Evolutionary conservation across 2,797 vertebrate species (phyloP), one percentile per base, ranked within the genome.

Genomic region (Eulemur mongoz): DNA sequence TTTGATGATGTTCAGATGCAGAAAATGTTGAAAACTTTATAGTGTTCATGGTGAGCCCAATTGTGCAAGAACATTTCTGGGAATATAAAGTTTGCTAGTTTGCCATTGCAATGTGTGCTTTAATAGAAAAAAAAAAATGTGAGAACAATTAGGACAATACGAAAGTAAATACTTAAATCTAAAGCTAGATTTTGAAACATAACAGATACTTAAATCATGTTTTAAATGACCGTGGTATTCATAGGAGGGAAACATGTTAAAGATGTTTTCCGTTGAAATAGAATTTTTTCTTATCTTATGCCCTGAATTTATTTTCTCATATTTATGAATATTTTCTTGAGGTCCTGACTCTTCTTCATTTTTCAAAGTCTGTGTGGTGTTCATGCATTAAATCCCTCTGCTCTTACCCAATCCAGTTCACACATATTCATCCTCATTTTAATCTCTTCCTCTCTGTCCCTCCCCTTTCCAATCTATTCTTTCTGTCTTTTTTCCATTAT

Each of bases 211-310:
- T 35, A 65, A 27, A 57, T 79, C 14, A 20, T 59, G 15, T 89
- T 59, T 65, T 96, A 70, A 90, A 82, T 89, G 12, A 50, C 1
- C 61, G 30, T 22, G 18, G 27, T 52, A 78, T 54, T 67, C 14
- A 72, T 10, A 93, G 45, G 15, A 91, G 72, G 7, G 6, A 5
- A 54, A 69, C 18, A 40, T 30, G 25, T 61, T 87, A 76, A 81
- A 78, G 9, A 45, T 59, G 13, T 81, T 97, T 97, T 94, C 32
- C 15, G 17, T 43, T 20, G 20, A 88, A 78, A 54, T 91, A n/a
- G 25, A 92, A 70, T 43, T 25, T 78, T 52, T 35, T 40, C 45
- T 81, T 48, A 25, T 45, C 25, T 22, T 94, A 94, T 92, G 14
- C 2, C 1, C 15, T 92, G 7, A 25, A 57, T 80, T 92, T 85